Conservation (phyloP, 1,140 invertebrate genomes). For the Spodoptera litura region DNA sequence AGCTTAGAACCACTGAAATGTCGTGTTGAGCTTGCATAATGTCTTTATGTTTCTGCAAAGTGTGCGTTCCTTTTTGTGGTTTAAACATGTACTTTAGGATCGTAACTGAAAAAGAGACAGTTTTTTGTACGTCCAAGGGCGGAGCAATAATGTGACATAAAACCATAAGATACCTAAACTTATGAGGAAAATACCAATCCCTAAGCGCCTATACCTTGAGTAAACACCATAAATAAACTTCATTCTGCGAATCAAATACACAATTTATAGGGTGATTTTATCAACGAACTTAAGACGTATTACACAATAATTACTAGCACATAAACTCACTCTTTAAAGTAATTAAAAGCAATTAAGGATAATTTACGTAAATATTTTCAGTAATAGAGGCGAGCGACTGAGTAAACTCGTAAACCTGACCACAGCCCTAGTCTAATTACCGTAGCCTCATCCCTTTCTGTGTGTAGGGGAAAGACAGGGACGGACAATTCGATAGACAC, state of each 20-base stretch:
- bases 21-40: neutral
- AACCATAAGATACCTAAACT: too few relatives aligned
- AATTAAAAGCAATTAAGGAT: constrained; percentile 40
- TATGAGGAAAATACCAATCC: too few relatives aligned
- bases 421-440: constrained; percentile 67
- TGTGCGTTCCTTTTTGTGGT: too few relatives aligned
- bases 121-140: too few relatives aligned
- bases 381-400: constrained; percentile 28
- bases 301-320: neutral
- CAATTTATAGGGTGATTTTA: too few relatives aligned
- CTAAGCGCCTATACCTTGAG: too few relatives aligned
- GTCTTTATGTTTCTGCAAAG: too few relatives aligned
- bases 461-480: constrained; percentile 59
- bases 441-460: constrained; percentile 58
- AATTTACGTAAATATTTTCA: constrained; percentile 48
- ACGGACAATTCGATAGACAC: constrained; percentile 66
- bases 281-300: neutral
- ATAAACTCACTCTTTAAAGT: constrained; percentile 3
- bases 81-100: too few relatives aligned
- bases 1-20: neutral
- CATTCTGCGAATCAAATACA: too few relatives aligned
- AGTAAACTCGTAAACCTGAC: constrained; percentile 67
- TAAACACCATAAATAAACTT: too few relatives aligned
- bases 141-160: too few relatives aligned
- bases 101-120: too few relatives aligned